A percentile compares a stretch with the other conserved stretches of the same genome.
Evolutionary conservation across 2,113 vertebrate genomes (phyloP).

Genomic region (Ammodytes marinus): DNA sequence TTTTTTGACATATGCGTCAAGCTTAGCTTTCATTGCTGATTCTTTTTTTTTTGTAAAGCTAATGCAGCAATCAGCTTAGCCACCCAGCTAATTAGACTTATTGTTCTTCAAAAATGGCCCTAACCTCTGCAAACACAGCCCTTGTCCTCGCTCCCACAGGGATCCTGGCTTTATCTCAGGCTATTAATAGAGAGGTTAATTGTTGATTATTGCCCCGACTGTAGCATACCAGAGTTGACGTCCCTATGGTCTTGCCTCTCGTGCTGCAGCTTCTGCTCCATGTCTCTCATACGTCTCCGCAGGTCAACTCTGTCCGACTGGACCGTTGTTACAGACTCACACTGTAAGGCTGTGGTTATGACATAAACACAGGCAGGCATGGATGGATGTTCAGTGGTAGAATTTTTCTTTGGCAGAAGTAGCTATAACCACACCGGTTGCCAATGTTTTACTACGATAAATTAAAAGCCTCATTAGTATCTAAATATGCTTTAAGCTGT

Average conservation of each 20-base stretch:
- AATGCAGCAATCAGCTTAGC: slow-evolving; percentile 57
- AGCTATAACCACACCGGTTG: not conserved
- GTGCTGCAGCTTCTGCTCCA: slow-evolving; percentile 77
- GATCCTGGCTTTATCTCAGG: slow-evolving; percentile 40
- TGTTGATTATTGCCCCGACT: slow-evolving; percentile 38
- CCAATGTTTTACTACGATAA: not conserved
- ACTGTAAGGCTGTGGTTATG: slow-evolving; percentile 70
- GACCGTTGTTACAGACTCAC: slow-evolving; percentile 66
- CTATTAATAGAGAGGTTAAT: slow-evolving; percentile 54
- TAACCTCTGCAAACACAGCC: slow-evolving; percentile 49
- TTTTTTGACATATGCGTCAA: slow-evolving; percentile 19
- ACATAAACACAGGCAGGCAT: slow-evolving; percentile 29
- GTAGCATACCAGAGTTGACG: slow-evolving; percentile 77
- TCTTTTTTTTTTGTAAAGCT: slow-evolving; percentile 17
- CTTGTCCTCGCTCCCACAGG: slow-evolving; percentile 42
- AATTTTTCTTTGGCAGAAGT: not conserved
- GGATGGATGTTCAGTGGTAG: not conserved
- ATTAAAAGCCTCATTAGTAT: not conserved
- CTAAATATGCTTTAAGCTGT: not conserved
- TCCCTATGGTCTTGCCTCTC: slow-evolving; percentile 79
- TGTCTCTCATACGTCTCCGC: slow-evolving; percentile 64
- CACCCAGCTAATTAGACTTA: slow-evolving; percentile 59
- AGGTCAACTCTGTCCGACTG: slow-evolving; percentile 74
- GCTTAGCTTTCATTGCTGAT: slow-evolving; percentile 23
- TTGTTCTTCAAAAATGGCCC: slow-evolving; percentile 53